These are phyloP conservation scores for Cenopis cana DNA, from an alignment of 2,888 invertebrate species.

Conservation along the genomic window DNA sequence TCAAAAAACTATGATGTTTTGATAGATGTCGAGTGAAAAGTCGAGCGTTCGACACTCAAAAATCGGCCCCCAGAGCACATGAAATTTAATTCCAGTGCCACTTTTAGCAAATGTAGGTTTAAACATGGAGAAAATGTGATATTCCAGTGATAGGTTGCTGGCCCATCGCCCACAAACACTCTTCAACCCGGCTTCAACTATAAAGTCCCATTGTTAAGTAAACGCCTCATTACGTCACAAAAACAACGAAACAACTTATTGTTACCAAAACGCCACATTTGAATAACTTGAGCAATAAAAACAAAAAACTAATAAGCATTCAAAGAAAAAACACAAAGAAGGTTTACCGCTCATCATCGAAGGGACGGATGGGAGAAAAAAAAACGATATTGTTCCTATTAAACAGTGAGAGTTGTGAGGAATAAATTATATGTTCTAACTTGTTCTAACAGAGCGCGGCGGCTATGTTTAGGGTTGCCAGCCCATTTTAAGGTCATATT, in stretches of 20 bases:
- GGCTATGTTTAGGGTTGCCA: background rate
- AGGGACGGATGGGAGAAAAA: conserved; percentile 54
- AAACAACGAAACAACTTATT: conserved; percentile 39
- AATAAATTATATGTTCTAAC: conserved; percentile 74
- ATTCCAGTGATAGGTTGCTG: too few species aligned
- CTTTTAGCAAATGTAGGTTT: too few species aligned
- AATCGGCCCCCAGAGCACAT: too few species aligned
- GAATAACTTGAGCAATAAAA: conserved; percentile 39
- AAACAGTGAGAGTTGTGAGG: conserved; percentile 70
- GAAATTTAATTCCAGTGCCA: too few species aligned
- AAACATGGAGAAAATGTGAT: too few species aligned
- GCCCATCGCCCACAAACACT: too few species aligned
- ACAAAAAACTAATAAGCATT: conserved; percentile 50
- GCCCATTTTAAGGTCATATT: too few species aligned
- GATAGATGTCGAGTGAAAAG: too few species aligned
- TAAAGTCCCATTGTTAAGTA: conserved; percentile 41
- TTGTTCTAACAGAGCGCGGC: conserved; percentile 5
- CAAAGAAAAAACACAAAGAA: conserved; percentile 48
- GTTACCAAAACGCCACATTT: conserved; percentile 40
- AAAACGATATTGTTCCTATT: conserved; percentile 63
- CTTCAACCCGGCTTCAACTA: too few species aligned
- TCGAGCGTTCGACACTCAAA: too few species aligned
- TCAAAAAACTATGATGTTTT: too few species aligned
- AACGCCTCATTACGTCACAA: conserved; percentile 35
- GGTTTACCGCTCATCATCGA: conserved; percentile 49